Evolutionary conservation across 2,797 vertebrate species (phyloP), one percentile per base, ranked within the genome.

Genomic region (Acropternis orthonyx): DNA sequence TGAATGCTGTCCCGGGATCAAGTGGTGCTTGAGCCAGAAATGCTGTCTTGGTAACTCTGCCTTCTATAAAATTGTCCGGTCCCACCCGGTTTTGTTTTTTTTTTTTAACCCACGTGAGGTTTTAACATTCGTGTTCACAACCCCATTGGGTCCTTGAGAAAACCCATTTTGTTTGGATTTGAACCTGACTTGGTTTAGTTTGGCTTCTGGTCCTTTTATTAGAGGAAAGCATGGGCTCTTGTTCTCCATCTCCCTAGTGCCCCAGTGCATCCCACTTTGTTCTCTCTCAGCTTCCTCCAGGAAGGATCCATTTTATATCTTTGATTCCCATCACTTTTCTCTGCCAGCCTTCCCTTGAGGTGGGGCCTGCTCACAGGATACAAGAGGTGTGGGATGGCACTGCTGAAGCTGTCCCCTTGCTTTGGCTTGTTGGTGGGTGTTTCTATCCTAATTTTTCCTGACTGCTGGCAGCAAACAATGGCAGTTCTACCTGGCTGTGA

Each of bases 21-120:
- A 95, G 81, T 30, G 67, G 87, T 88, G 68, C 91, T 71, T 44
- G 63, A 92, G 89, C 87, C 94, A 93, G 84, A 69, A 92, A 26
- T 0, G 3, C 87, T 80, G 72, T 68, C 61, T 49, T 74, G 55
- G 67, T 90, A 87, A 93, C 78, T 81, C 86, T 85, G 56, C 59
- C 63, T 61, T 78, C 62, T 75, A 5, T 52, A 88, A 84, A 91
- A 78, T 54, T 73, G 36, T 37, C 58, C 74, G 5, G 10, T 28
- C 59, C 72, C 62, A 15, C 65, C 37, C 22, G 18, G 8, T 49
- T 23, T 7, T 4, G 27, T 27, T 10, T 17, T 37, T 10, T 17
- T 37, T 20, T 39, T 63, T 58, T 83, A 66, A 56, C 55, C 17
- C 32, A n/a, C 0, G 1, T 30, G 51, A 61, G 44, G 6, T 75